Base-by-base conservation (phyloP, 2,888 invertebrate genomes). In the Parnassius smintheus region DNA sequence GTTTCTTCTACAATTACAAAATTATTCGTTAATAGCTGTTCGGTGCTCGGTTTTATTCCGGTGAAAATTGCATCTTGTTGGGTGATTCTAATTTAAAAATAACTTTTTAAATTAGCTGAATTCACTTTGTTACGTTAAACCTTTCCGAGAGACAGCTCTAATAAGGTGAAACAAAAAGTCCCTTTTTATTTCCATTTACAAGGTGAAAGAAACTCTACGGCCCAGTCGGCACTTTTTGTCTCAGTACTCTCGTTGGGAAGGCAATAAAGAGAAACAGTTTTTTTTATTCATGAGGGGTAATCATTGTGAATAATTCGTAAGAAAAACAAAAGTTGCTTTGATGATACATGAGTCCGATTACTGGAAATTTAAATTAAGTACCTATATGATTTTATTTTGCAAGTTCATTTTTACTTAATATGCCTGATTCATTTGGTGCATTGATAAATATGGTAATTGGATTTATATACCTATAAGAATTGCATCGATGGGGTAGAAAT, bases 131-230 rank as follows among this genome's bases (percentile, higher is more conserved):
- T 62, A 57, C 57, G 41, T 62, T 57, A 57, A 57, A 49, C 53
- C 48, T 53, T 18, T 45, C 12, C 45, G 10, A 45, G 12, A 45
- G 45, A 45, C 45, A 48, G 41, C 62, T 58, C 62, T 62, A 58
- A 58, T 54, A 62, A 58, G 62, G 54, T 42, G 58, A 62, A 58
- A 48, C 53, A 53, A 58, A 52, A 48, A 48, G 46, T 35, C 52
- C 53, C 53, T 44, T 62, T 54, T 62, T 57, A 62, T 62, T 62
- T 54, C 62, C 62, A 62, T 49, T 62, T 58, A 62, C 62, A 53
- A 58, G 57, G 62, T 62, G 62, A 58, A 62, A 62, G 54, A 62
- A 58, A 54, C 62, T 61, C 49, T 25, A 58, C 49, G 53, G 52
- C 13, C 50, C 42, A 12, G 62, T 62, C 58, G 62, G 62, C 57